phyloP scores from a whole-genome alignment of 2,888 invertebrate species.

The Hyalella azteca region DNA sequence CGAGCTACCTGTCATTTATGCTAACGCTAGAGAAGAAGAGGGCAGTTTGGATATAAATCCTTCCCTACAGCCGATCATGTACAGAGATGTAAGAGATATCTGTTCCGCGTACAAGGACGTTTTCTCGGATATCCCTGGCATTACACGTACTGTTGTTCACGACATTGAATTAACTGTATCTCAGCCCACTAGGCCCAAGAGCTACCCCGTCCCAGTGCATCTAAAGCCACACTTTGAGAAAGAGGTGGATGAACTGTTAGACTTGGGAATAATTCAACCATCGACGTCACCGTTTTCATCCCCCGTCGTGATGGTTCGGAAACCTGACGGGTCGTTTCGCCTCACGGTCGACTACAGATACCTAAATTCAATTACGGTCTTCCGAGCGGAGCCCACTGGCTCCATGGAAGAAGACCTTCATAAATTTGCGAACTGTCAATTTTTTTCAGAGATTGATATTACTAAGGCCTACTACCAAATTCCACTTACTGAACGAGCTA shows the following conservation, averaged over 20 bases:
- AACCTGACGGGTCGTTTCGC: constrained; percentile 23
- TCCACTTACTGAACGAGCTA: constrained; percentile 3
- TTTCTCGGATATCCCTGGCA: background rate
- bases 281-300: background rate
- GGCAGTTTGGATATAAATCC: background rate
- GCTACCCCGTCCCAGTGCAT: background rate
- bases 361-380: background rate
- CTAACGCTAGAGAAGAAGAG: background rate
- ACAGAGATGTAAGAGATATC: background rate
- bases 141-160: background rate
- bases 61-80: background rate
- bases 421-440: background rate
- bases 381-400: constrained; percentile 25
- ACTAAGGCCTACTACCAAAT: constrained; percentile 29
- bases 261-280: background rate
- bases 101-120: background rate
- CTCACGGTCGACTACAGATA: constrained; percentile 21
- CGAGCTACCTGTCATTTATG: background rate
- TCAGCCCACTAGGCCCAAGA: background rate
- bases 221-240: background rate
- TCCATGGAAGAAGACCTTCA: constrained; percentile 27
- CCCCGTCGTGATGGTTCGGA: no score
- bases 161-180: background rate
- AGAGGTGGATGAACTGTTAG: background rate
- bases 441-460: constrained; percentile 35